A percentile compares a stretch with the other conserved stretches of the same genome.
phyloP scores from a whole-genome alignment of 2,113 vertebrate genomes.

The Puma concolor region DNA sequence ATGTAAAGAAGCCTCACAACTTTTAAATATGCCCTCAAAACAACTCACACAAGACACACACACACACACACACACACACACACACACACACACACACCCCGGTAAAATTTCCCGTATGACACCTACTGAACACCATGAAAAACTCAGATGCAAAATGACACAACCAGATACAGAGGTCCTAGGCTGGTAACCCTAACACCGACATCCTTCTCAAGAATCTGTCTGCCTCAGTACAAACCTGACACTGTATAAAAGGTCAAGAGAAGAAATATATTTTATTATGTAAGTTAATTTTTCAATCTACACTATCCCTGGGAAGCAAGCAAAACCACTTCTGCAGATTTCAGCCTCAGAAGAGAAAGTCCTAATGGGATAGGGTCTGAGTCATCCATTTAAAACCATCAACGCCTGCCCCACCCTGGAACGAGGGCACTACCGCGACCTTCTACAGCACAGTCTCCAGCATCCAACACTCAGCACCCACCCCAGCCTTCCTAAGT shows the following conservation, averaged over 20 bases:
- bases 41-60: background rate
- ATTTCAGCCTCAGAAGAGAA: constrained; percentile 27
- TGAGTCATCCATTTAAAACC: constrained; percentile 45
- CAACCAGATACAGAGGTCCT: background rate
- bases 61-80: no score
- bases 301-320: background rate
- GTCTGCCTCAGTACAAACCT: background rate
- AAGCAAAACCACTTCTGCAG: constrained; percentile 57
- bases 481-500: background rate
- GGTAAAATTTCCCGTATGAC: background rate
- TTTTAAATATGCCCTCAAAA: background rate
- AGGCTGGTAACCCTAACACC: background rate
- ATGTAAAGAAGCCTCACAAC: background rate
- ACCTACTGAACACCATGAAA: background rate
- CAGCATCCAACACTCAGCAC: background rate
- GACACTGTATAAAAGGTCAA: background rate
- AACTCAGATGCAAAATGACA: background rate
- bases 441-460: background rate
- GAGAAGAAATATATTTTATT: background rate
- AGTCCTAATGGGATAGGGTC: constrained; percentile 1
- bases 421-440: background rate
- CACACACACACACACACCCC: background rate
- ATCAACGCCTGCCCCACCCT: background rate
- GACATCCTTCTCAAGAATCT: background rate
- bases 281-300: background rate